Conservation (phyloP, 2,888 invertebrate species). For the Cecidostiba fungosa region DNA sequence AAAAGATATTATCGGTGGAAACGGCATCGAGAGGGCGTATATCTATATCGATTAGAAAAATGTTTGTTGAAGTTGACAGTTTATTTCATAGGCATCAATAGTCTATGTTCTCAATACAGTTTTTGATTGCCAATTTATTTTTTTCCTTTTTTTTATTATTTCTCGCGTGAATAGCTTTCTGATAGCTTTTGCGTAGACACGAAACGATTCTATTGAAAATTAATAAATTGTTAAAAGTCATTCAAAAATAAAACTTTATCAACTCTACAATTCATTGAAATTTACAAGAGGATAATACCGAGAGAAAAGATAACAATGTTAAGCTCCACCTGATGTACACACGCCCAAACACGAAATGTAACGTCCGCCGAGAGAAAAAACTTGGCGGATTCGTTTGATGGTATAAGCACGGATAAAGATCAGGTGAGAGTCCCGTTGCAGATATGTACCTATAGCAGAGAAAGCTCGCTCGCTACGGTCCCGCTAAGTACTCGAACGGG, state of each 20-base stretch:
- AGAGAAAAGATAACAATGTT: not conserved
- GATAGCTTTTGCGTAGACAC: no score
- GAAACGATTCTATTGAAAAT: no score
- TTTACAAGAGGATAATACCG: not conserved
- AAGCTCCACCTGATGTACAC: not conserved
- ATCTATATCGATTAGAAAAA: not conserved
- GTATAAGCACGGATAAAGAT: conserved; percentile 34
- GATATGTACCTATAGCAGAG: not conserved
- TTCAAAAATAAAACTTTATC: no score
- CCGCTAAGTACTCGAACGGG: conserved; percentile 47
- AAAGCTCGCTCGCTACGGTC: not conserved
- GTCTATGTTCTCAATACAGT: not conserved
- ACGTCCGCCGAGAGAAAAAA: not conserved
- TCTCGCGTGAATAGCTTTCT: not conserved
- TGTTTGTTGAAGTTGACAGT: not conserved
- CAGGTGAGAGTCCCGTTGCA: not conserved
- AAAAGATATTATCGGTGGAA: no score
- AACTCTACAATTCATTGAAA: not conserved
- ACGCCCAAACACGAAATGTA: not conserved
- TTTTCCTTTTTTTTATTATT: not conserved
- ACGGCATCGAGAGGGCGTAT: no score
- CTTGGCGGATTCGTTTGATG: conserved; percentile 16
- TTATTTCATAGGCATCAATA: no score
- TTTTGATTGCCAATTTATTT: not conserved
- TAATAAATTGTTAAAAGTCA: no score